A percentile compares a stretch with the other conserved stretches of the same genome.
phyloP scores from a whole-genome alignment of 2,888 invertebrate genomes.

The Drosophila atripex region DNA sequence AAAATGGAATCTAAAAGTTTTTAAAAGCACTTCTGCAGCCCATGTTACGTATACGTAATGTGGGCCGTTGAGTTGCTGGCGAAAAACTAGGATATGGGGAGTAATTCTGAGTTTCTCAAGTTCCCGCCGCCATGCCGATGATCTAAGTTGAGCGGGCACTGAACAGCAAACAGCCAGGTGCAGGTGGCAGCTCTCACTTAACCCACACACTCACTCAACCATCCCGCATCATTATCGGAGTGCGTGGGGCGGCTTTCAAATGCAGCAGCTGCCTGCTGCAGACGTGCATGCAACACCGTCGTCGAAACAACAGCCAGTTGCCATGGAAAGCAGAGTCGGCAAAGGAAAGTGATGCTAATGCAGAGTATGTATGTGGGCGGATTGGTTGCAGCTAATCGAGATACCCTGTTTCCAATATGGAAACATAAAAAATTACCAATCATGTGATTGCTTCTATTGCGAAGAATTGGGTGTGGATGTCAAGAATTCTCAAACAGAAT shows the following conservation, averaged over 20 bases:
- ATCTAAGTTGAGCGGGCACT: constrained; percentile 45
- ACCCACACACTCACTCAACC: constrained; percentile 14
- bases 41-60: constrained; percentile 72
- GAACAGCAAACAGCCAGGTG: constrained; percentile 24
- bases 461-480: too few relatives aligned
- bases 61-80: constrained; percentile 33
- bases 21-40: constrained; percentile 16
- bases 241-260: constrained; percentile 38
- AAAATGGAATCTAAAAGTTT: constrained; percentile 25
- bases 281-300: constrained; percentile 9
- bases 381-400: too few relatives aligned
- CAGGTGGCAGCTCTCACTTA: constrained; percentile 47
- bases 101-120: not conserved
- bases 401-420: constrained; percentile 8
- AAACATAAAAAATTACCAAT: not conserved
- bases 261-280: constrained; percentile 45
- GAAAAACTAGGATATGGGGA: constrained; percentile 7
- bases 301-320: constrained; percentile 33
- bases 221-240: constrained; percentile 18
- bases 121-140: constrained; percentile 58
- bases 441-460: too few relatives aligned
- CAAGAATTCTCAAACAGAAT: too few relatives aligned
- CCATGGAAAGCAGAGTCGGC: constrained; percentile 20
- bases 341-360: constrained; percentile 65
- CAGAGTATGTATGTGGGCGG: constrained; percentile 27